phyloP scores from a whole-genome alignment of 2,113 vertebrate species.

The Nyctereutes procyonoides region DNA sequence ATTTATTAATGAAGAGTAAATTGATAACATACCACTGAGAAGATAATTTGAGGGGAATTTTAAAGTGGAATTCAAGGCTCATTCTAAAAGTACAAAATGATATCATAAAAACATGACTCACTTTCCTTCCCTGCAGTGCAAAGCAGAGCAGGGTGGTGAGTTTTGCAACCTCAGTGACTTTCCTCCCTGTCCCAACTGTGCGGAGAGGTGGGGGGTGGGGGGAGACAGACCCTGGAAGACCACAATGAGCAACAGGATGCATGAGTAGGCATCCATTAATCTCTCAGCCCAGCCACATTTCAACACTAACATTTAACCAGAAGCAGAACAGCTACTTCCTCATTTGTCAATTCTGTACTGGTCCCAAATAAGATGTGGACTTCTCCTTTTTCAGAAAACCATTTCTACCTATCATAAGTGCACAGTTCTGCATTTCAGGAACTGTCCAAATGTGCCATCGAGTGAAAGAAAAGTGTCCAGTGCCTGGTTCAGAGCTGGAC shows the following conservation, averaged over 20 bases:
- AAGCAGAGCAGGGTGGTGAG: not conserved
- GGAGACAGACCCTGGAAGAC: not conserved
- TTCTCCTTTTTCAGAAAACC: not conserved
- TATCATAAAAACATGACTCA: not conserved
- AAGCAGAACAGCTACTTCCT: not conserved
- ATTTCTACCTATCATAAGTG: accelerated
- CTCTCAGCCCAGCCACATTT: accelerated
- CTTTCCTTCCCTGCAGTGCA: not conserved
- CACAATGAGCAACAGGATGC: not conserved
- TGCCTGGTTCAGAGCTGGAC: not conserved
- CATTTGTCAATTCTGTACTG: not conserved
- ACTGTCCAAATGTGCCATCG: not conserved
- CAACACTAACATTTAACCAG: not conserved
- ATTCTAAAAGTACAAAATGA: not conserved
- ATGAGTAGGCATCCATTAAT: accelerated
- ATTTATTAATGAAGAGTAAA: not conserved
- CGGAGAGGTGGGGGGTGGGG: too few species aligned
- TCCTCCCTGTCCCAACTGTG: accelerated
- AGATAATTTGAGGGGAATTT: not conserved
- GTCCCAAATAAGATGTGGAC: not conserved
- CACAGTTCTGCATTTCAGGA: not conserved
- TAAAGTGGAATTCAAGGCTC: not conserved
- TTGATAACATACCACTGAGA: not conserved
- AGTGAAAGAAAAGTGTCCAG: not conserved
- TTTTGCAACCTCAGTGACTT: not conserved